phyloP scores from a whole-genome alignment of 92 coral and sea anemone genomes.

The Parazoanthus atlanticus region DNA sequence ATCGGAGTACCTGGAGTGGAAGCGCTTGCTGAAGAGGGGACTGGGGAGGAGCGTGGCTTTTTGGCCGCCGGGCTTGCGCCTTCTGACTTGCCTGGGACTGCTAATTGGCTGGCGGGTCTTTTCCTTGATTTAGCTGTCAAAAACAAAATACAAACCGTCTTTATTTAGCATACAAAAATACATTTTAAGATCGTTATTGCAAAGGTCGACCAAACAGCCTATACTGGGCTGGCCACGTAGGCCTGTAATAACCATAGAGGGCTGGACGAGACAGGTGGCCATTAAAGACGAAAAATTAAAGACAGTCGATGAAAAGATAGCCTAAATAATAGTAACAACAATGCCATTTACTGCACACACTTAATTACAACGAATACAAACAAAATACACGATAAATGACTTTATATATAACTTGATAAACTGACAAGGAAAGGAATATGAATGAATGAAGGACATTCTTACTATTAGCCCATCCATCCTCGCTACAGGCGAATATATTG shows the following conservation, averaged over 20 bases:
- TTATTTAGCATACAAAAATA: no score
- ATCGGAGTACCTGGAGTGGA: slow-evolving; percentile 83
- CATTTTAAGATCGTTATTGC: no score
- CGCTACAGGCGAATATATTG: neutral
- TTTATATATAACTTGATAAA: neutral
- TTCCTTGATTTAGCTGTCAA: slow-evolving; percentile 73
- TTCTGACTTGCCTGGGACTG: slow-evolving; percentile 33
- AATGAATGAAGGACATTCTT: neutral
- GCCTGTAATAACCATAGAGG: no score
- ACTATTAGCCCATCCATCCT: neutral
- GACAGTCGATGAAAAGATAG: neutral
- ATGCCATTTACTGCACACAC: neutral
- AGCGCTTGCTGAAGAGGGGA: slow-evolving; percentile 54
- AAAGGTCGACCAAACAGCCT: no score
- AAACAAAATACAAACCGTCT: neutral
- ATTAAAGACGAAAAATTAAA: no score
- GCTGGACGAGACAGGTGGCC: no score
- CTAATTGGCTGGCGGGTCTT: slow-evolving; percentile 78
- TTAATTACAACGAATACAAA: neutral
- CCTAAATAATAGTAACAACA: neutral
- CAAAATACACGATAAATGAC: neutral
- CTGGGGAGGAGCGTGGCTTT: slow-evolving; percentile 81
- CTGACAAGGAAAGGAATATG: neutral
- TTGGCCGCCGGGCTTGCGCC: slow-evolving; percentile 76
- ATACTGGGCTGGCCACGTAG: no score